phyloP scores from a whole-genome alignment of 23 tunicate species.

The Ascidia mentula region DNA sequence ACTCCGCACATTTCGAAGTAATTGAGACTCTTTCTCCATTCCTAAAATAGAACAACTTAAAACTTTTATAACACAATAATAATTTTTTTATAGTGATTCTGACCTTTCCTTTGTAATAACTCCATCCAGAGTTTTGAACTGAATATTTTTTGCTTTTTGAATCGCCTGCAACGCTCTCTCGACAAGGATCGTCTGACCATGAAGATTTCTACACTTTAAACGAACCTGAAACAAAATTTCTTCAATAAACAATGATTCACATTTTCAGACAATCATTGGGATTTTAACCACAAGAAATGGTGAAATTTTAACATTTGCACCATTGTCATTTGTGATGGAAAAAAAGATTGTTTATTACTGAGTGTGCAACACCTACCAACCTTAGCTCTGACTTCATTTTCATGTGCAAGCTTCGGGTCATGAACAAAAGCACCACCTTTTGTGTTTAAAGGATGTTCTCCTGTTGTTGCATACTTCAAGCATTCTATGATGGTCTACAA shows the following conservation, averaged over 20 bases:
- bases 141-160: slow-evolving; percentile 38
- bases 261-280: neutral
- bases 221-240: slow-evolving; percentile 32
- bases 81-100: neutral
- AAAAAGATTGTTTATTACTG: neutral
- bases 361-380: neutral
- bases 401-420: slow-evolving; percentile 77
- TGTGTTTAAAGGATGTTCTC: slow-evolving; percentile 79
- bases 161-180: slow-evolving; percentile 48
- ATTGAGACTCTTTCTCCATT: slow-evolving; percentile 64
- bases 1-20: slow-evolving; percentile 76
- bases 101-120: slow-evolving; percentile 45
- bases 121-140: slow-evolving; percentile 73
- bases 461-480: slow-evolving; percentile 89
- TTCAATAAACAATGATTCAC: neutral
- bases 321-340: neutral
- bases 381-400: slow-evolving; percentile 77
- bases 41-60: slow-evolving; percentile 11
- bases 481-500: slow-evolving; percentile 90
- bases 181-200: slow-evolving; percentile 29
- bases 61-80: neutral
- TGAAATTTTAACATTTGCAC: no score
- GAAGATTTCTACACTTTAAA: slow-evolving; percentile 41
- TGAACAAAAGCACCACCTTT: slow-evolving; percentile 94
- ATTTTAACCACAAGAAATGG: no score